phyloP scores from a whole-genome alignment of 2,113 vertebrate genomes.

The Labeo rohita region DNA sequence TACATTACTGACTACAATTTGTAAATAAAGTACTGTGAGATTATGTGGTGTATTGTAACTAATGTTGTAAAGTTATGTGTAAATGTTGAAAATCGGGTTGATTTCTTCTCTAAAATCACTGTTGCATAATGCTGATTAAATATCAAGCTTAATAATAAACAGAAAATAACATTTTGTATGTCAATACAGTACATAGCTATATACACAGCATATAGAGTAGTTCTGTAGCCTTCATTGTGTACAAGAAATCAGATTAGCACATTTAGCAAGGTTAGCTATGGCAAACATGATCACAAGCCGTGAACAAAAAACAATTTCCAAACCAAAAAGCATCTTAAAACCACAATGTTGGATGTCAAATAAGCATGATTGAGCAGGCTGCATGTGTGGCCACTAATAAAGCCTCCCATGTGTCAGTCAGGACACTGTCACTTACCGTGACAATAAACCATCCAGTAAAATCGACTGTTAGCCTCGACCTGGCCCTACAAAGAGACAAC shows the following conservation, averaged over 20 bases:
- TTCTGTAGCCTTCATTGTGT: neutral
- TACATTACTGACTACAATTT: no score
- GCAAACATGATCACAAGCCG: neutral
- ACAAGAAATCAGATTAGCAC: neutral
- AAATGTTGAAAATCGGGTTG: neutral
- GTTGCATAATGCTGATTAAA: neutral
- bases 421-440: slow-evolving; percentile 58
- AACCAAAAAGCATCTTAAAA: slow-evolving; percentile 27
- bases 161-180: neutral
- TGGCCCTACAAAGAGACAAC: slow-evolving; percentile 53
- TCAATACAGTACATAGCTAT: neutral
- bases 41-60: neutral
- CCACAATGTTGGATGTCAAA: neutral
- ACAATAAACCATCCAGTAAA: slow-evolving; percentile 61
- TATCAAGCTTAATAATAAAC: neutral
- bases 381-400: slow-evolving; percentile 70
- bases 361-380: slow-evolving; percentile 23
- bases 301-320: slow-evolving; percentile 21
- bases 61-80: neutral
- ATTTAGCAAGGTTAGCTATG: neutral
- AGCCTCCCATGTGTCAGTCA: slow-evolving; percentile 58
- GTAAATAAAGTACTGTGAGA: no score
- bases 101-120: neutral
- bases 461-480: slow-evolving; percentile 48
- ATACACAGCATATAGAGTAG: neutral